Conservation (phyloP, 2,113 vertebrate species). For the Raja brachyura region DNA sequence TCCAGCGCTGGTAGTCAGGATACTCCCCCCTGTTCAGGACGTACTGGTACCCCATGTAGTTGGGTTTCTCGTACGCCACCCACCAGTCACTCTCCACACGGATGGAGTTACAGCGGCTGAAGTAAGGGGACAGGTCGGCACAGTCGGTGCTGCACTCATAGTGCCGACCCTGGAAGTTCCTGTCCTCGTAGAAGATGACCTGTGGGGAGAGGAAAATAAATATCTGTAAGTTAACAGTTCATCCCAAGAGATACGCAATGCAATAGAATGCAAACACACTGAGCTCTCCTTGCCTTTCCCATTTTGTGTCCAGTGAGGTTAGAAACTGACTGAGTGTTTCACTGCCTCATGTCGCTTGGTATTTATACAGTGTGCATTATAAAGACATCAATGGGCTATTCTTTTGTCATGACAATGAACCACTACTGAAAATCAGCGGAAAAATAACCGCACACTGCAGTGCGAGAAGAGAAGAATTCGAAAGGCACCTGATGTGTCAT, state of each 20-base stretch:
- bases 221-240: background rate
- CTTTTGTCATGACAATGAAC: slow-evolving; percentile 26
- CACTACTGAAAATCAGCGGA: background rate
- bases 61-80: slow-evolving; percentile 56
- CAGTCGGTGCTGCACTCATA: slow-evolving; percentile 42
- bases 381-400: background rate
- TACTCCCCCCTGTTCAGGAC: background rate
- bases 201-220: slow-evolving; percentile 3
- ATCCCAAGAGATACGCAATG: no score
- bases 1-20: slow-evolving; percentile 30
- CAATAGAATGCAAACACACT: background rate
- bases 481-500: background rate
- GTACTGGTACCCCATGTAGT: slow-evolving; percentile 40
- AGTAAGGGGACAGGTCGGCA: slow-evolving; percentile 39
- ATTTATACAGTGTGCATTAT: background rate
- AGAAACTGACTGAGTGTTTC: background rate
- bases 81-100: slow-evolving; percentile 45
- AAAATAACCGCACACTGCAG: background rate
- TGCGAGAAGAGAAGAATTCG: no score
- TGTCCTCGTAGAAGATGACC: slow-evolving; percentile 42
- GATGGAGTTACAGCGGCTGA: slow-evolving; percentile 42
- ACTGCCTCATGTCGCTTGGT: background rate
- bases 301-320: background rate
- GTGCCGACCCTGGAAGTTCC: slow-evolving; percentile 40
- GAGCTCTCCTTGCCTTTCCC: background rate